A percentile compares a stretch with the other conserved stretches of the same genome.
phyloP scores from a whole-genome alignment of 2,797 vertebrate genomes.

The Sebastes goodei region DNA sequence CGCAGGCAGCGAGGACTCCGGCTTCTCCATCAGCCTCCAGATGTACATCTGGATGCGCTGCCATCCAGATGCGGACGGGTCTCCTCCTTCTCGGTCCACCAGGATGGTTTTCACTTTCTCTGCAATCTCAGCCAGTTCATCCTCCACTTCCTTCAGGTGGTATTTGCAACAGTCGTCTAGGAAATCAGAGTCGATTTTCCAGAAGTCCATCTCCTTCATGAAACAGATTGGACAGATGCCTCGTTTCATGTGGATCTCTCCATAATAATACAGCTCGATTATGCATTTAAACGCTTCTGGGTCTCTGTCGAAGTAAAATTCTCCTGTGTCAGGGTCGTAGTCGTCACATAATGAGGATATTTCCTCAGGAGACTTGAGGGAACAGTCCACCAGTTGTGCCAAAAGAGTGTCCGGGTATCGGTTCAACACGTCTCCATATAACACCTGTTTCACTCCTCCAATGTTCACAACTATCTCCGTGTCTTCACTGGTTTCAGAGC shows the following conservation, averaged over 20 bases:
- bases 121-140: constrained; percentile 93
- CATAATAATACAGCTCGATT: constrained; percentile 91
- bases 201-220: constrained; percentile 97
- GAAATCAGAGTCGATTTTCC: constrained; percentile 90
- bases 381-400: constrained; percentile 87
- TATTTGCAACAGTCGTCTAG: constrained; percentile 93
- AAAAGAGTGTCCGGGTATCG: constrained; percentile 92
- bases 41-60: constrained; percentile 88
- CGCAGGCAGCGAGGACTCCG: constrained; percentile 91
- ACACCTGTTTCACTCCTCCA: constrained; percentile 92
- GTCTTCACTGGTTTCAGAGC: constrained; percentile 85
- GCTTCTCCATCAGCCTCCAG: constrained; percentile 98
- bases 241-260: constrained; percentile 94
- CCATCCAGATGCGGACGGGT: constrained; percentile 84
- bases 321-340: constrained; percentile 90
- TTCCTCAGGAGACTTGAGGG: constrained; percentile 83
- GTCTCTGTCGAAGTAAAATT: constrained; percentile 98
- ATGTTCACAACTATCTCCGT: constrained; percentile 92
- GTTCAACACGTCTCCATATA: constrained; percentile 87
- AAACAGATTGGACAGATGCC: constrained; percentile 97
- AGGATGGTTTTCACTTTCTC: constrained; percentile 91
- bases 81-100: constrained; percentile 89
- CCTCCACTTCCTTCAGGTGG: constrained; percentile 89
- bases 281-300: constrained; percentile 95
- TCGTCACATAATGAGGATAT: constrained; percentile 92